These are phyloP conservation scores for Ceratina calcarata DNA, from an alignment of 1,140 invertebrate genomes.

Conservation along the genomic window DNA sequence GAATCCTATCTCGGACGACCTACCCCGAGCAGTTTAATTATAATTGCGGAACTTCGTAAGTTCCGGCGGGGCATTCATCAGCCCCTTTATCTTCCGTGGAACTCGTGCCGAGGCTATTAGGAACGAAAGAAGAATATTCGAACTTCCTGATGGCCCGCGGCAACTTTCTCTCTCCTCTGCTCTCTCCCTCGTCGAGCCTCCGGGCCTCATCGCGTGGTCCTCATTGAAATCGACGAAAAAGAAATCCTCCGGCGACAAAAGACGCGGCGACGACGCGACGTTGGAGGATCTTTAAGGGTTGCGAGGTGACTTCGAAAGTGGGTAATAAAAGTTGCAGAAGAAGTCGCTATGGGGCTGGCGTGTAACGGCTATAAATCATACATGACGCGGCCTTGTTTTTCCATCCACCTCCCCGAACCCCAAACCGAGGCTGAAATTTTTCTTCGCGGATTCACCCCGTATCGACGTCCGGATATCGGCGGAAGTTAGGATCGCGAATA, in stretches of 20 bases:
- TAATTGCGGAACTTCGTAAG: conserved; percentile 55
- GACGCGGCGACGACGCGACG: conserved; percentile 25
- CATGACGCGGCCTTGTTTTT: conserved; percentile 63
- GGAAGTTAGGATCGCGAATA: not conserved
- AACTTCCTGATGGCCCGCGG: conserved; percentile 53
- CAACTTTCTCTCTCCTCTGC: conserved; percentile 16
- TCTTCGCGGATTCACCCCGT: conserved; percentile 1
- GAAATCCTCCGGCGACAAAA: conserved; percentile 6
- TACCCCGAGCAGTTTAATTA: conserved; percentile 52
- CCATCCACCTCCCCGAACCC: conserved; percentile 1
- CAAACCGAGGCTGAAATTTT: conserved; percentile 16
- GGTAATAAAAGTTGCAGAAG: conserved; percentile 63
- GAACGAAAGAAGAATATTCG: conserved; percentile 37
- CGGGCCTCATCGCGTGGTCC: not conserved
- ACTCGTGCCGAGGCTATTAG: conserved; percentile 38
- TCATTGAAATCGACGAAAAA: conserved; percentile 48
- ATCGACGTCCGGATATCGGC: conserved; percentile 3
- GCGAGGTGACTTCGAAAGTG: conserved; percentile 63
- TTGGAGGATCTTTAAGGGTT: conserved; percentile 53
- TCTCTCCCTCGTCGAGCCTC: not conserved
- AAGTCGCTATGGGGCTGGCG: conserved; percentile 24
- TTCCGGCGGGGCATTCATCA: conserved; percentile 49
- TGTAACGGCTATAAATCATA: conserved; percentile 64
- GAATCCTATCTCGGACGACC: conserved; percentile 38
- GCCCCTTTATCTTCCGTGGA: conserved; percentile 49